Base-by-base conservation (phyloP, 2,797 vertebrate genomes). In the Falco rusticolus region DNA sequence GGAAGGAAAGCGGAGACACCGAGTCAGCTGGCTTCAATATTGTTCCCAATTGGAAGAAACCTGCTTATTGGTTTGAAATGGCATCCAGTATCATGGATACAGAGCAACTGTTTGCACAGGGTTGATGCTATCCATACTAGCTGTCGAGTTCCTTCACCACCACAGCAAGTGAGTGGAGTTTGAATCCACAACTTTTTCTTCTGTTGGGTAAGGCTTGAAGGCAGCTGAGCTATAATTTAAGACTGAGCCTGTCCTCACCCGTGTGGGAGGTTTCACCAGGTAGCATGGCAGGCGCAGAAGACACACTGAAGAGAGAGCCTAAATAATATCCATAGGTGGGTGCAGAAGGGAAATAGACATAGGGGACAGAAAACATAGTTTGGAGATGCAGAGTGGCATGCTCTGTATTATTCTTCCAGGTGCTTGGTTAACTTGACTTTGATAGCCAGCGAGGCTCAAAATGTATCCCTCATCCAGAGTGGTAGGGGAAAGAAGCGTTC, bases 21-120 rank as follows among this genome's bases (percentile, higher is more conserved):
- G 54, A 37, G 48, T 80, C 66, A 63, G 37, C 68, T 83, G 74
- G 9, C 47, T 76, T 72, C 20, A 26, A 2, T 60, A 22, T 47
- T 81, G 57, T 45, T 92, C 50, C 71, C 61, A 31, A 1, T 59
- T 65, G 7, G 34, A 77, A 59, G 79, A 81, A 79, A 59, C 24
- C 28, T 78, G 50, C 51, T 63, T 34, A 9, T 8, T 60, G 47
- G n/a, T 53, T 77, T 64, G 20, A 57, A 4, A 14, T 68, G 68
- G 24, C 19, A 9, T 47, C 75, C 37, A 15, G 29, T 13, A 8
- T 43, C 5, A 1, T 3, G 6, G 54, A 6, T 47, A 5, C 0
- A 14, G 18, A 75, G 83, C 61, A 64, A 5, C 21, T 48, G 13
- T 45, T 60, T 50, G 68, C 61, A 84, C 19, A 17, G 39, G 39